Conservation (phyloP, 2,113 vertebrate genomes). For the Dinomys branickii region DNA sequence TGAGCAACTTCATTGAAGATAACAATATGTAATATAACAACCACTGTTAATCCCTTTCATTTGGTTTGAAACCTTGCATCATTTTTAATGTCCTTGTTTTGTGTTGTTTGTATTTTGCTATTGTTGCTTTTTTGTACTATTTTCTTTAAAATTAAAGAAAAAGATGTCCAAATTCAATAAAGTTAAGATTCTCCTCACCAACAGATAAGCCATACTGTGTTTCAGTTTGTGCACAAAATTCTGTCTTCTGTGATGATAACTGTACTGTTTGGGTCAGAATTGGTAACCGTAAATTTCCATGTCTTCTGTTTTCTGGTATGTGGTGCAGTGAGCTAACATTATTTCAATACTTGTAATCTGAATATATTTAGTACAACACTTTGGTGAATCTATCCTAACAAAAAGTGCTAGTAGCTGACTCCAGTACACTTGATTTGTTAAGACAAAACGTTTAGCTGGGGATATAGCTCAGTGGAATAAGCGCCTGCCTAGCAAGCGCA, state of each 20-base stretch:
- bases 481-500: too few species aligned
- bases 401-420: background rate
- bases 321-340: background rate
- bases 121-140: too few species aligned
- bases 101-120: too few species aligned
- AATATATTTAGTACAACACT: background rate
- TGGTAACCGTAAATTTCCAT: background rate
- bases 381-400: background rate
- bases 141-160: too few species aligned
- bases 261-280: background rate
- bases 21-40: too few species aligned
- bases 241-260: slow-evolving; percentile 30
- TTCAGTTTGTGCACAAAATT: background rate
- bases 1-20: too few species aligned
- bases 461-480: too few species aligned
- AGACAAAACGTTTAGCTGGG: background rate
- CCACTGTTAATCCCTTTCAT: too few species aligned
- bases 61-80: too few species aligned
- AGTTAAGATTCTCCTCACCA: background rate
- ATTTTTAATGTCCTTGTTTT: too few species aligned
- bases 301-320: background rate
- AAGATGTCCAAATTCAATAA: background rate
- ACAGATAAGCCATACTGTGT: background rate
- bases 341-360: background rate
- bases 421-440: slow-evolving; percentile 7